phyloP scores from a whole-genome alignment of 2,888 invertebrate species.

The Unio delphinus region DNA sequence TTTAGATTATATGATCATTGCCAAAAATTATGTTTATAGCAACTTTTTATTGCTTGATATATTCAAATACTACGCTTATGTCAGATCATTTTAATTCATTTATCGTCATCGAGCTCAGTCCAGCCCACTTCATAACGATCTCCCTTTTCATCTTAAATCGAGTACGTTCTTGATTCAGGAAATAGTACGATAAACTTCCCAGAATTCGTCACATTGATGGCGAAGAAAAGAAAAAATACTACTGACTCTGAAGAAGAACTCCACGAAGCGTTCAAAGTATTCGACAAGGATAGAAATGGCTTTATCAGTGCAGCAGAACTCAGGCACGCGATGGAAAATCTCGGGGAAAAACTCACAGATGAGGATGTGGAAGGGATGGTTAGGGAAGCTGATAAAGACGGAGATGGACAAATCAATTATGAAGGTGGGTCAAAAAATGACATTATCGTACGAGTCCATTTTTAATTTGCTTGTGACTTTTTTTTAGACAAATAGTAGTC shows the following conservation, averaged over 20 bases:
- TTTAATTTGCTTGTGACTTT: too few species aligned
- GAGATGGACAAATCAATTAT: slow-evolving; percentile 99
- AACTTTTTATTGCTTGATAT: too few species aligned
- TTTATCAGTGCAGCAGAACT: slow-evolving; percentile 98
- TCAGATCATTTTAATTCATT: too few species aligned
- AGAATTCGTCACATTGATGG: slow-evolving; percentile 99
- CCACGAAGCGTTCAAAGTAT: slow-evolving; percentile 97
- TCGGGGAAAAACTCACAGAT: slow-evolving; percentile 99
- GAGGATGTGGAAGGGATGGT: slow-evolving; percentile 99
- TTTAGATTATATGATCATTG: too few species aligned
- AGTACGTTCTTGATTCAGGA: slow-evolving; percentile 39
- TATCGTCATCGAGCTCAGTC: too few species aligned
- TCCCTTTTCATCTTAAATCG: slow-evolving; percentile 2
- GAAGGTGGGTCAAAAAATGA: slow-evolving; percentile 72
- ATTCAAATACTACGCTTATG: too few species aligned
- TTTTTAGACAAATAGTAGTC: too few species aligned
- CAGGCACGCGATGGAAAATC: slow-evolving; percentile 99
- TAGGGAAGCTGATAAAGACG: slow-evolving; percentile 98
- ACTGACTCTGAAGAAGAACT: slow-evolving; percentile 97
- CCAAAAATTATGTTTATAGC: too few species aligned
- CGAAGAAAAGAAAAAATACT: slow-evolving; percentile 99
- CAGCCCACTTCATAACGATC: background rate
- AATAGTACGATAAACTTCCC: slow-evolving; percentile 99
- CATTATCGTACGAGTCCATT: too few species aligned
- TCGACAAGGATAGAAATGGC: slow-evolving; percentile 99